Evolutionary conservation across 2,797 vertebrate genomes (phyloP).

Genomic region (Squalus acanthias): DNA sequence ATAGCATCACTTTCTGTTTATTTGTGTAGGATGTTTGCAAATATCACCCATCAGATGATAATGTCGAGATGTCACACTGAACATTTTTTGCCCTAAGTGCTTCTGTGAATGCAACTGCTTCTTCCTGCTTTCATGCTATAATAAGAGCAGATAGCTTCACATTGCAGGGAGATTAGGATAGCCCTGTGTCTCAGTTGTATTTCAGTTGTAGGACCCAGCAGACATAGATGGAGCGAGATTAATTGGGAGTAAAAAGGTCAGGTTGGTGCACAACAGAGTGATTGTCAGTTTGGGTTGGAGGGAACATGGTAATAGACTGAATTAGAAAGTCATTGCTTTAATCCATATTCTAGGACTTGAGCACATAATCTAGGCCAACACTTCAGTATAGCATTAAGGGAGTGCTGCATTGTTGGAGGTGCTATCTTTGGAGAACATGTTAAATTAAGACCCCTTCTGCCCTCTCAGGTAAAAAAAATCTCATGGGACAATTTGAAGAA

Average conservation of each 20-base stretch:
- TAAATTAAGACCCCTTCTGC: neutral
- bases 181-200: neutral
- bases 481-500: neutral
- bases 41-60: neutral
- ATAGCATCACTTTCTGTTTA: neutral
- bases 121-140: neutral
- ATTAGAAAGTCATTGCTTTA: neutral
- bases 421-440: neutral
- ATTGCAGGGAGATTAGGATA: neutral
- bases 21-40: neutral
- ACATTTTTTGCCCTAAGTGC: neutral
- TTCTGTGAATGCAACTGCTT: neutral
- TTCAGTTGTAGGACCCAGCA: neutral
- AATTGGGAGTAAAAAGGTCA: neutral
- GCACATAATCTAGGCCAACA: neutral
- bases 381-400: too few relatives aligned
- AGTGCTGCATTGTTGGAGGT: neutral
- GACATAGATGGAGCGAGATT: neutral
- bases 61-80: neutral
- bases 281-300: neutral
- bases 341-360: neutral
- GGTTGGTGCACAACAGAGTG: neutral
- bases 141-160: neutral
- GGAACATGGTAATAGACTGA: neutral
- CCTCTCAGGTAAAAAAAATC: neutral